Percentiles rank a stretch among this genome's conserved stretches.
These are phyloP conservation scores for Herminia tarsipennalis DNA, from an alignment of 2,888 invertebrate species.

Conservation along the genomic window DNA sequence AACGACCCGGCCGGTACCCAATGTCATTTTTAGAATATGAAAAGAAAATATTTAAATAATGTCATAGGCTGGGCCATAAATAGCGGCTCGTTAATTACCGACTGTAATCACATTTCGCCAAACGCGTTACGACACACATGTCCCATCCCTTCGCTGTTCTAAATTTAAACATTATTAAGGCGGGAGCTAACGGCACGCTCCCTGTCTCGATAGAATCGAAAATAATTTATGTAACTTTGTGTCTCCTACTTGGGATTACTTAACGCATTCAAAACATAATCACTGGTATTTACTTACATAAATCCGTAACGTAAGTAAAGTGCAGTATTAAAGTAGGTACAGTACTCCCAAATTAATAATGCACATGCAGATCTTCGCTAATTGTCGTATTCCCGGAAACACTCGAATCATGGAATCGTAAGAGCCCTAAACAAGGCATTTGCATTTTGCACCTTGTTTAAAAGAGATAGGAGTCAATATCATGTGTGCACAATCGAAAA, in stretches of 20 bases:
- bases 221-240: slow-evolving; percentile 77
- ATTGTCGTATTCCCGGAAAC: too few relatives aligned
- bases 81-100: slow-evolving; percentile 82
- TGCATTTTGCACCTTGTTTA: too few relatives aligned
- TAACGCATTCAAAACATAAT: slow-evolving; percentile 24
- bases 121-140: slow-evolving; percentile 84
- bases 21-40: slow-evolving; percentile 59
- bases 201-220: slow-evolving; percentile 74
- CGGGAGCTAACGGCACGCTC: slow-evolving; percentile 75
- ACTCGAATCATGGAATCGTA: too few relatives aligned
- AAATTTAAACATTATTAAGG: slow-evolving; percentile 82
- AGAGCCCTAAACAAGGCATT: too few relatives aligned
- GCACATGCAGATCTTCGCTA: too few relatives aligned
- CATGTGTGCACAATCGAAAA: too few relatives aligned
- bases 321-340: too few relatives aligned
- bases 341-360: too few relatives aligned
- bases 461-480: too few relatives aligned
- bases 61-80: slow-evolving; percentile 63
- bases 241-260: slow-evolving; percentile 31
- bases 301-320: slow-evolving; percentile 19
- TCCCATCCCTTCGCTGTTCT: slow-evolving; percentile 85
- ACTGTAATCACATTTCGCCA: slow-evolving; percentile 85
- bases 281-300: slow-evolving; percentile 18
- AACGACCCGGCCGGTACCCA: slow-evolving; percentile 46
- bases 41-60: slow-evolving; percentile 58